Conservation (phyloP, 2,888 invertebrate genomes). For the Mythimna pallens region DNA sequence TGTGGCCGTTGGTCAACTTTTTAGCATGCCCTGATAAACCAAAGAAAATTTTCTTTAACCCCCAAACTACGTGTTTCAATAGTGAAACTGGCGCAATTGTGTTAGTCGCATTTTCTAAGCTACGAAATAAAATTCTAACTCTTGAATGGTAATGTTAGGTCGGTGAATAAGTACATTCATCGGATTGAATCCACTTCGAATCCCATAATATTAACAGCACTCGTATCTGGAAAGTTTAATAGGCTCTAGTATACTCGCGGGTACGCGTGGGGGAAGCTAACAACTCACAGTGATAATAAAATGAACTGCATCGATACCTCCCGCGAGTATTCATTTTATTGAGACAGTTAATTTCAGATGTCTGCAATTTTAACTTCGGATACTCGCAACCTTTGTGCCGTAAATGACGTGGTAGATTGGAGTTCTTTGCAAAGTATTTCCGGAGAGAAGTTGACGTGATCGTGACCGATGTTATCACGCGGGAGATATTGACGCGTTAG, state of each 20-base stretch:
- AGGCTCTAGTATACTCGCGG: conserved; percentile 72
- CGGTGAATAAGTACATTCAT: conserved; percentile 79
- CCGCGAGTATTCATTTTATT: conserved; percentile 41
- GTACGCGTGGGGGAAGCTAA: conserved; percentile 52
- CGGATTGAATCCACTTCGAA: conserved; percentile 77
- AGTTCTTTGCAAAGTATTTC: background rate
- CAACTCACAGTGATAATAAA: conserved; percentile 45
- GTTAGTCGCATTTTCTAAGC: conserved; percentile 73
- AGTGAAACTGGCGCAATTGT: conserved; percentile 85
- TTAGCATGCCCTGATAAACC: conserved; percentile 85
- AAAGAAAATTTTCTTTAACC: conserved; percentile 80
- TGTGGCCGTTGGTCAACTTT: conserved; percentile 69
- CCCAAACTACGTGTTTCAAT: conserved; percentile 68
- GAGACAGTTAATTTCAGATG: background rate
- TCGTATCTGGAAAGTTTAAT: conserved; percentile 86
- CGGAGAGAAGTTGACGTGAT: background rate
- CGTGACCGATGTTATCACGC: conserved; percentile 31
- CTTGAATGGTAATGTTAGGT: conserved; percentile 73
- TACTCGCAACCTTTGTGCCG: background rate
- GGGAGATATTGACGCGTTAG: conserved; percentile 68
- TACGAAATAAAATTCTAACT: conserved; percentile 62
- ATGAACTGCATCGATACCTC: conserved; percentile 54
- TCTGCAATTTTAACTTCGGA: background rate
- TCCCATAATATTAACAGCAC: conserved; percentile 78
- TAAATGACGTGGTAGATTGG: background rate